Conservation (phyloP, 2,797 vertebrate genomes). For the Percopsis omiscomaycus region DNA sequence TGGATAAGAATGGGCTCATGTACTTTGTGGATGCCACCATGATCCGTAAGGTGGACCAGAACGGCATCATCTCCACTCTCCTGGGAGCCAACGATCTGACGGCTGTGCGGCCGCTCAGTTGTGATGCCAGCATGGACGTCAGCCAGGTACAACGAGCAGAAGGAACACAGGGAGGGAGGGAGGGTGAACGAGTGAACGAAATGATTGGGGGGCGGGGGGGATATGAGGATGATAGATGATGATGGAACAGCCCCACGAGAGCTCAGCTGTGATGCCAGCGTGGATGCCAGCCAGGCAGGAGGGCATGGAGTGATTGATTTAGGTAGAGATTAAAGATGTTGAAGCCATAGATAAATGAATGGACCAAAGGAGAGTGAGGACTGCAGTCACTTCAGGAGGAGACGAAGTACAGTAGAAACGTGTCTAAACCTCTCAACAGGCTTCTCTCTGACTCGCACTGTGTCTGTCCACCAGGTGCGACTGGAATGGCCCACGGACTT, state of each 20-base stretch:
- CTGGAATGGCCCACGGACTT: constrained; percentile 99
- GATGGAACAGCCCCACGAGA: constrained; percentile 82
- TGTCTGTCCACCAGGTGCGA: constrained; percentile 83
- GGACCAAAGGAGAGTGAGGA: constrained; percentile 45
- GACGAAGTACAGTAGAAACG: constrained; percentile 41
- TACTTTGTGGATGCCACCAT: constrained; percentile 98
- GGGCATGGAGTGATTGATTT: constrained; percentile 62
- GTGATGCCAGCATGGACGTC: constrained; percentile 97
- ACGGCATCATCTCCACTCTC: constrained; percentile 96
- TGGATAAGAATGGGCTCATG: constrained; percentile 97
- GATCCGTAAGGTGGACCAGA: constrained; percentile 98
- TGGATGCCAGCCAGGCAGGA: constrained; percentile 84
- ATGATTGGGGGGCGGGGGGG: too few relatives aligned
- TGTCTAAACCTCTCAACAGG: constrained; percentile 41
- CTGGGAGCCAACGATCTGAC: constrained; percentile 93
- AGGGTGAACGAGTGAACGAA: constrained; percentile 27
- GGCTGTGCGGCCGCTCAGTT: constrained; percentile 86
- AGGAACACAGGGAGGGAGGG: constrained; percentile 20
- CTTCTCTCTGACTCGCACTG: constrained; percentile 20
- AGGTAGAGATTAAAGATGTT: constrained; percentile 54
- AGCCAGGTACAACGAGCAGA: constrained; percentile 83
- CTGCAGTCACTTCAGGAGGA: constrained; percentile 51
- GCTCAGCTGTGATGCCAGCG: constrained; percentile 85
- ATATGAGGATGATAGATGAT: constrained; percentile 58
- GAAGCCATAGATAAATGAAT: constrained; percentile 51